A percentile compares a stretch with the other conserved stretches of the same genome.
Conservation (phyloP, 1,140 invertebrate species). For the Drosophila obscura region DNA sequence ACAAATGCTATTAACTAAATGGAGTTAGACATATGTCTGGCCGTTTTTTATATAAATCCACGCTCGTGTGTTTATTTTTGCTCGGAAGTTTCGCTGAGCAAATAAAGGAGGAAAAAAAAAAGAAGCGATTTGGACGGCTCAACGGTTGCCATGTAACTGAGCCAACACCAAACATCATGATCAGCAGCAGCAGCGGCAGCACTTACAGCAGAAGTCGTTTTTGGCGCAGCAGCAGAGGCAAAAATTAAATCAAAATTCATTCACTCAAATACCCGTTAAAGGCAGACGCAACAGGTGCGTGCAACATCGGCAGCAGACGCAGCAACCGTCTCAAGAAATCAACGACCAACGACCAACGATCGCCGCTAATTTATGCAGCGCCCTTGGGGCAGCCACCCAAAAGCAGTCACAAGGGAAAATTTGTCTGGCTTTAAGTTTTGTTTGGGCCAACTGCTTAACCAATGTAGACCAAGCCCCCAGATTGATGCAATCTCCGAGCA, state of each 20-base stretch:
- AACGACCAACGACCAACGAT: constrained; percentile 50
- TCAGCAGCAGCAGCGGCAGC: background rate
- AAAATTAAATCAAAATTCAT: constrained; percentile 39
- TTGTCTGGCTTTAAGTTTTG: constrained; percentile 31
- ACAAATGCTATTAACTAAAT: constrained; percentile 18
- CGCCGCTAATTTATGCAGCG: constrained; percentile 75
- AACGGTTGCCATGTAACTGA: constrained; percentile 70
- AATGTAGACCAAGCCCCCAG: constrained; percentile 24
- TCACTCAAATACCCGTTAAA: constrained; percentile 55
- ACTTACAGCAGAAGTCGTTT: no score
- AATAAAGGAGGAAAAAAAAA: constrained; percentile 2
- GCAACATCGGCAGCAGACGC: background rate
- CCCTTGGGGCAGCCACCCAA: constrained; percentile 53
- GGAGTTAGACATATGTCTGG: background rate
- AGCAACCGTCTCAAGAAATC: constrained; percentile 3
- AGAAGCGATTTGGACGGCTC: constrained; percentile 59
- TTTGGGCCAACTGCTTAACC: constrained; percentile 2
- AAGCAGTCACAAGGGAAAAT: constrained; percentile 32
- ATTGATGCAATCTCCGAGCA: constrained; percentile 21
- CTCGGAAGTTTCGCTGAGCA: constrained; percentile 33
- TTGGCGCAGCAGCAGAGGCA: constrained; percentile 10
- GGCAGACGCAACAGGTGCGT: constrained; percentile 34
- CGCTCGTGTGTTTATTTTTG: background rate
- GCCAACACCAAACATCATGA: constrained; percentile 27
- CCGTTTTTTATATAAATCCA: background rate